Base-by-base conservation (phyloP, 1,140 invertebrate genomes). In the Microplitis mediator region DNA sequence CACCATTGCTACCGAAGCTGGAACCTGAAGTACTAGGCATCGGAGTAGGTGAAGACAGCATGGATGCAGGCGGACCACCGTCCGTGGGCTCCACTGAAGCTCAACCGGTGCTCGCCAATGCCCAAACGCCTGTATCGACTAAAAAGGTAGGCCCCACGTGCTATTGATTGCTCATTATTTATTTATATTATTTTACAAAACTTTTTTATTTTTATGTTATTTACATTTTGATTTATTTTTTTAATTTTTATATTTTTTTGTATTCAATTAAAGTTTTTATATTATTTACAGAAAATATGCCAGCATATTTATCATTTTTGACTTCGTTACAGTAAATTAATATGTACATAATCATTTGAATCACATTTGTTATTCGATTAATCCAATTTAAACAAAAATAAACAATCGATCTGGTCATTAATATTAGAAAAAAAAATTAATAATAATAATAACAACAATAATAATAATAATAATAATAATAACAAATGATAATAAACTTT, bases 61-160 rank as follows among this genome's bases (percentile, higher is more conserved):
- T 88, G 86, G 85, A 87, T 78, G 82, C 84, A 82, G 92, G 91
- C 65, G 91, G 90, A 75, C 93, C 92, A 76, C 93, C 91, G 36
- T 93, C 92, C 51, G 90, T 93, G 23, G 92, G 91, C 76, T 93
- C 93, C 34, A 88, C 89, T 72, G 92, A 93, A 82, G 83, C 85
- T 85, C 86, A 87, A 82, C 85, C 86, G 79, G 83, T 86, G 79
- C 82, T 86, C 77, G 80, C 86, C 54, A 88, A 88, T 76, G 84
- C 85, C 71, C 89, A 88, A 72, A 90, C 89, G 61, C 89, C 89
- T 61, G 83, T 89, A n/a, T 88, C 89, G 56, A 88, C 88, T 9
- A 90, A 89, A 77, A 87, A 86, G 86, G 86, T 87, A 86, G 77
- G 84, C 77, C 73, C 77, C 77, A 76, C 78, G 75, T 74, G 73